Base-by-base conservation (phyloP, 2,113 vertebrate species). In the Cyphomyrus discorhynchus region DNA sequence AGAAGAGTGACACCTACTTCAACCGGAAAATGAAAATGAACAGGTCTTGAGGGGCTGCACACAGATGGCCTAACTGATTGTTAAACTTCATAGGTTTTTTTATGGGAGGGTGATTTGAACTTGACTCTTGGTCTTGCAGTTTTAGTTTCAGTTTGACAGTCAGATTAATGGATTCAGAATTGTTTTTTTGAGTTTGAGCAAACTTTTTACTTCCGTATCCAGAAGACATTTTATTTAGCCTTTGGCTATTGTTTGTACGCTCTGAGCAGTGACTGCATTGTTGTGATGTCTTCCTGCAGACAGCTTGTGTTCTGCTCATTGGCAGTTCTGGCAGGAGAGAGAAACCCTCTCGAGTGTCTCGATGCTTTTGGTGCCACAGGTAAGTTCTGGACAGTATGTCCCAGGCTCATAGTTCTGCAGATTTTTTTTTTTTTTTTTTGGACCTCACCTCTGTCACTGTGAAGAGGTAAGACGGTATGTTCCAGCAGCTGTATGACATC, bases 11-110 rank as follows among this genome's bases (percentile, higher is more conserved):
- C 96, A 98, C 98, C 31, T 99, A 97, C 94, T 99, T 99, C 95
- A 99, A 97, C 96, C 97, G 98, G 91, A 99, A 98, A 96, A 99
- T 99, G 98, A 99, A 99, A 93, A 95, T 96, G 91, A 99, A 99
- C 96, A 96, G 98, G 98, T 99, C 90, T 96, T 95, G 92, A n/a
- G 66, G 17, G 24, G 24, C 27, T 13, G 62, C 2, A 21, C 62
- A 66, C 62, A 66, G n/a, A 27, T n/a, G 8, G 11, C 66, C 66
- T 31, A 4, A 35, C 13, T 74, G 66, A 74, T 74, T 62, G 21
- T 58, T 58, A 58, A 58, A 58, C 5, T 3, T 62, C 53, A 56
- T 7, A 21, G 53, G 53, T 5, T 74, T 27, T 66, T 35, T 31
- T 70, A 74, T 35, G n/a, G 35, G 66, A 74, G 66, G 46, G 50